These are phyloP conservation scores for Scomber japonicus DNA, from an alignment of 2,113 vertebrate species.

Conservation along the genomic window DNA sequence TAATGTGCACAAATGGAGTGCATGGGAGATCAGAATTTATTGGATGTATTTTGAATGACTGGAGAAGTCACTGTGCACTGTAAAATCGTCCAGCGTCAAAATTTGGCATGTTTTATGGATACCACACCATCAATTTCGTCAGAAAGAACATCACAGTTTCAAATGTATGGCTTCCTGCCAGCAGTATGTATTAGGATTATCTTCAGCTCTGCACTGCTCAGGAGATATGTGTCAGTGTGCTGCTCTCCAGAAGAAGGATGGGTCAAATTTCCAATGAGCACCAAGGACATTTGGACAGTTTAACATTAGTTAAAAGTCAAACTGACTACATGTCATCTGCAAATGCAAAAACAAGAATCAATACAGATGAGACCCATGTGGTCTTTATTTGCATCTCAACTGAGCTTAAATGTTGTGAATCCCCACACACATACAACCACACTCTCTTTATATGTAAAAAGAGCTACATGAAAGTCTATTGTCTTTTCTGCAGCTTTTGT, in stretches of 20 bases:
- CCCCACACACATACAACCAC: too few relatives aligned
- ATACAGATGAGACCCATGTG: constrained; percentile 22
- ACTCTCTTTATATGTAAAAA: background rate
- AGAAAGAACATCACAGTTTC: background rate
- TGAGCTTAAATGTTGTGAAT: background rate
- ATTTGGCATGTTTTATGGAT: constrained; percentile 6
- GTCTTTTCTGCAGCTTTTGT: background rate
- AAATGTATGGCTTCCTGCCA: constrained; percentile 17
- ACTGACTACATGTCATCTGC: constrained; percentile 26
- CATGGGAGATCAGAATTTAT: constrained; percentile 9
- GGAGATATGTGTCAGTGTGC: background rate
- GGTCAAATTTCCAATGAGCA: constrained; percentile 53
- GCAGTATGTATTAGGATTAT: constrained; percentile 18
- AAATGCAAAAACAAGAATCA: constrained; percentile 24
- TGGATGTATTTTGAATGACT: constrained; percentile 6
- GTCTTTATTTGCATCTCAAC: background rate
- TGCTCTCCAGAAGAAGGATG: constrained; percentile 42
- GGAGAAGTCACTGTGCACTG: background rate
- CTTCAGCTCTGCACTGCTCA: constrained; percentile 8
- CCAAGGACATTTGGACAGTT: constrained; percentile 56
- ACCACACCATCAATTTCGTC: constrained; percentile 11
- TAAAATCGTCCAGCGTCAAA: too few relatives aligned
- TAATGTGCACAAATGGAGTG: constrained; percentile 14
- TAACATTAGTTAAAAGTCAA: constrained; percentile 43
- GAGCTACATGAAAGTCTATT: background rate